These are phyloP conservation scores for Drosophila niveifrons DNA, from an alignment of 2,888 invertebrate species.

Conservation along the genomic window DNA sequence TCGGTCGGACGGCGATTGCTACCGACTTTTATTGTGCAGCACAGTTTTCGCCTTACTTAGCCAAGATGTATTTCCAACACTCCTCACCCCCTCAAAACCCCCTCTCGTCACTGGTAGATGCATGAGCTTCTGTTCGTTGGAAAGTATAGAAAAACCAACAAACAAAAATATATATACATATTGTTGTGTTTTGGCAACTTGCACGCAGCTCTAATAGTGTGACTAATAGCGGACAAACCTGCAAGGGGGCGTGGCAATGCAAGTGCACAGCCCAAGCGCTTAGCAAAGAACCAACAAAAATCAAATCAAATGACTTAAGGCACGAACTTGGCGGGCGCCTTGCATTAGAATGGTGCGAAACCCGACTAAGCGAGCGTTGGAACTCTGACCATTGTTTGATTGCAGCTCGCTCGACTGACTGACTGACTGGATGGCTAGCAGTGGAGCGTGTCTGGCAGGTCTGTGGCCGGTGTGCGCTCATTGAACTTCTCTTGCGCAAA, in stretches of 20 bases:
- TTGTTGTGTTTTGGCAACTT: slow-evolving; percentile 14
- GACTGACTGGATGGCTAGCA: slow-evolving; percentile 41
- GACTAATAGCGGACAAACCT: neutral
- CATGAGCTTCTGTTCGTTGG: slow-evolving; percentile 8
- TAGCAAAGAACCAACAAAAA: slow-evolving; percentile 8
- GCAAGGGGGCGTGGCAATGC: slow-evolving; percentile 17
- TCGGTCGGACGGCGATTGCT: slow-evolving; percentile 29
- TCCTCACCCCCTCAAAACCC: neutral
- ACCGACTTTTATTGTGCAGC: slow-evolving; percentile 26
- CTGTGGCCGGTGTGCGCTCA: slow-evolving; percentile 66
- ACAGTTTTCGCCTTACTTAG: slow-evolving; percentile 41
- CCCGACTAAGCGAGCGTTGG: slow-evolving; percentile 33
- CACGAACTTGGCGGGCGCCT: slow-evolving; percentile 50
- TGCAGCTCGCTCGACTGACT: slow-evolving; percentile 21
- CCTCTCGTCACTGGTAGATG: neutral
- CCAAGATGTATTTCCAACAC: slow-evolving; percentile 2
- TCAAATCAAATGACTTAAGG: slow-evolving; percentile 63
- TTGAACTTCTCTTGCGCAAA: slow-evolving; percentile 80
- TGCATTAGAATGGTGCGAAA: slow-evolving; percentile 31
- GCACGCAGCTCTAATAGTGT: slow-evolving; percentile 28
- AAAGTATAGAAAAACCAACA: slow-evolving; percentile 12
- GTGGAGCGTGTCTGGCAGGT: slow-evolving; percentile 67
- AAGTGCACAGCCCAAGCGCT: neutral
- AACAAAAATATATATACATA: neutral
- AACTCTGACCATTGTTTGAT: slow-evolving; percentile 26